Conservation (phyloP, 2,797 vertebrate genomes). For the Argentina silus region DNA sequence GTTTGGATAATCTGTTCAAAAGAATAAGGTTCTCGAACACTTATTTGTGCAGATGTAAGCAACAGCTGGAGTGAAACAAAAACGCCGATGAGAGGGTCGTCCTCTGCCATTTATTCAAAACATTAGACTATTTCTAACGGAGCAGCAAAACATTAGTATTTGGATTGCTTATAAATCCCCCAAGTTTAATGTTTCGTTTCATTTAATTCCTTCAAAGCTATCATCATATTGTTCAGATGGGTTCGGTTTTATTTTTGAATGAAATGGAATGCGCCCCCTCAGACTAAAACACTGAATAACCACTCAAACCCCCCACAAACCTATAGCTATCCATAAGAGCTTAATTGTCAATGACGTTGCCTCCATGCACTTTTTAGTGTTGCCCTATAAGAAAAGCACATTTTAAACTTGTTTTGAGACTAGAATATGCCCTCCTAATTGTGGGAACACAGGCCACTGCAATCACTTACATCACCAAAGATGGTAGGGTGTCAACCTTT, state of each 20-base stretch:
- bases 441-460: too few species aligned
- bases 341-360: too few species aligned
- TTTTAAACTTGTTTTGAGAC: too few species aligned
- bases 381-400: too few species aligned
- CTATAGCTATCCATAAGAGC: too few species aligned
- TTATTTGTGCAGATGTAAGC: slow-evolving; percentile 28
- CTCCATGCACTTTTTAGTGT: too few species aligned
- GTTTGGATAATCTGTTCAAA: background rate
- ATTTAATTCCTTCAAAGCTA: background rate
- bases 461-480: too few species aligned
- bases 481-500: too few species aligned
- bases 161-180: background rate
- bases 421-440: too few species aligned
- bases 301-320: slow-evolving; percentile 38
- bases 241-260: slow-evolving; percentile 27
- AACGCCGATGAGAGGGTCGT: background rate
- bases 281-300: background rate
- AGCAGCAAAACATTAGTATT: background rate
- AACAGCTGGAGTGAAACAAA: slow-evolving; percentile 51
- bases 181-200: background rate
- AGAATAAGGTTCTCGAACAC: background rate
- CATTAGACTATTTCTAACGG: background rate
- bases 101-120: background rate
- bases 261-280: slow-evolving; percentile 17
- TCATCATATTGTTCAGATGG: background rate